Evolutionary conservation across 2,797 vertebrate genomes (phyloP).

Genomic region (Enteromius viviparus): DNA sequence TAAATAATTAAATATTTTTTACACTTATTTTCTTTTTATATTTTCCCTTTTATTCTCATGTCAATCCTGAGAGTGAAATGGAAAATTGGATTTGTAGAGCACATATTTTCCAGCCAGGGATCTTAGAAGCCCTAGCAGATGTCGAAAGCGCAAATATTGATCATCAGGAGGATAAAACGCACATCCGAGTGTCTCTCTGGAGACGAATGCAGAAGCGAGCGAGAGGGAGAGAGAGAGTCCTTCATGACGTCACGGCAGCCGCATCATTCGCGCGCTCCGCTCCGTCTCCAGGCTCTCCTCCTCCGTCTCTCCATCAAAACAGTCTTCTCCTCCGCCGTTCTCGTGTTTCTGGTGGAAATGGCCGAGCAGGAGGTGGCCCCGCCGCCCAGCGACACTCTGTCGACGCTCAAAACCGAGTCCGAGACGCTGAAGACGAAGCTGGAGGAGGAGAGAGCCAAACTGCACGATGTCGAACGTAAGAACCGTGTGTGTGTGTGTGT

Average conservation of each 20-base stretch:
- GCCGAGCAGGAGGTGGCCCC: constrained; percentile 86
- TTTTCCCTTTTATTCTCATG: not conserved
- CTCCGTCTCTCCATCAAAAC: constrained; percentile 1
- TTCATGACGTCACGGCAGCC: constrained; percentile 81
- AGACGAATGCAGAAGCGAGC: constrained; percentile 40
- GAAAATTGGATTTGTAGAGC: not conserved
- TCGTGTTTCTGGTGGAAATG: constrained; percentile 82
- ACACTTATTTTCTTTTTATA: not conserved
- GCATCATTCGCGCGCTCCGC: constrained; percentile 75
- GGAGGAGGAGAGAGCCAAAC: constrained; percentile 97
- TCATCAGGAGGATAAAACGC: constrained; percentile 22
- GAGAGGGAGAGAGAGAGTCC: constrained; percentile 68
- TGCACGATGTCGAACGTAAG: constrained; percentile 99
- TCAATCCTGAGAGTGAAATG: not conserved
- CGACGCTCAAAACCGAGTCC: constrained; percentile 91
- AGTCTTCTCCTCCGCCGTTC: not conserved
- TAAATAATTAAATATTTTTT: not conserved
- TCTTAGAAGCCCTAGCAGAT: not conserved
- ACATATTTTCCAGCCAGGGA: not conserved
- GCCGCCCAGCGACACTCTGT: constrained; percentile 90
- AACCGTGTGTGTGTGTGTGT: constrained; percentile 59
- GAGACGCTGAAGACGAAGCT: constrained; percentile 94
- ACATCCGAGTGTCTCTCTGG: constrained; percentile 2
- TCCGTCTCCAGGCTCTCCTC: constrained; percentile 21
- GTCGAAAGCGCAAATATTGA: constrained; percentile 17